Evolutionary conservation across 2,797 vertebrate species (phyloP).

Genomic region (Characodon lateralis): DNA sequence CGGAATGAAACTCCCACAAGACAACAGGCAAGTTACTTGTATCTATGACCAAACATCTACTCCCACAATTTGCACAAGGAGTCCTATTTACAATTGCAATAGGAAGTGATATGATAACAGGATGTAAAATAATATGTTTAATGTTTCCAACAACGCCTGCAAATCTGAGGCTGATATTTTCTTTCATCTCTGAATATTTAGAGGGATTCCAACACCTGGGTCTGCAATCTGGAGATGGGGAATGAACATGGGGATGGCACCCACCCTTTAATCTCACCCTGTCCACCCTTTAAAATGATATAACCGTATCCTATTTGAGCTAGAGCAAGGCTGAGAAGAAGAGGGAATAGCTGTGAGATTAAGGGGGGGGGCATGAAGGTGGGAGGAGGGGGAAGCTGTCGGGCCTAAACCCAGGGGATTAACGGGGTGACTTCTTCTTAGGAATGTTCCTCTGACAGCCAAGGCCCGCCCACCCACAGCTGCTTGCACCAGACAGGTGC

Average conservation of each 20-base stretch:
- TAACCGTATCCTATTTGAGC: slow-evolving; percentile 61
- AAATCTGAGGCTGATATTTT: slow-evolving; percentile 66
- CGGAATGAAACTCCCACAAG: slow-evolving; percentile 53
- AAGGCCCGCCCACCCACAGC: slow-evolving; percentile 80
- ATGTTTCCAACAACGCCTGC: slow-evolving; percentile 20
- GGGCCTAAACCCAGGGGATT: slow-evolving; percentile 79
- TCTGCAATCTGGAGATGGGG: slow-evolving; percentile 47
- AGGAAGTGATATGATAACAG: no score
- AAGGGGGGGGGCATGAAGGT: slow-evolving; percentile 39
- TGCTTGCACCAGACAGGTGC: slow-evolving; percentile 80
- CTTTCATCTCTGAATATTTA: slow-evolving; percentile 78
- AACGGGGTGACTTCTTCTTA: slow-evolving; percentile 81
- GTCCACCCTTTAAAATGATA: slow-evolving; percentile 70
- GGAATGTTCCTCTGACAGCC: slow-evolving; percentile 81
- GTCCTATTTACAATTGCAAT: not conserved
- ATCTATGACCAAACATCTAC: slow-evolving; percentile 33
- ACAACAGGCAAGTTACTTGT: slow-evolving; percentile 35
- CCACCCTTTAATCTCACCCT: slow-evolving; percentile 73
- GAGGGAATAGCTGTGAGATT: slow-evolving; percentile 39
- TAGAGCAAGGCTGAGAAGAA: slow-evolving; percentile 55
- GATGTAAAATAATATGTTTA: not conserved
- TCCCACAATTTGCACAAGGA: slow-evolving; percentile 19
- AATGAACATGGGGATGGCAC: slow-evolving; percentile 37
- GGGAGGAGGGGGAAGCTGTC: slow-evolving; percentile 45
- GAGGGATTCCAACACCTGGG: slow-evolving; percentile 70